Evolutionary conservation across 1,140 invertebrate species (phyloP).

Genomic region (Trichonephila clavata): DNA sequence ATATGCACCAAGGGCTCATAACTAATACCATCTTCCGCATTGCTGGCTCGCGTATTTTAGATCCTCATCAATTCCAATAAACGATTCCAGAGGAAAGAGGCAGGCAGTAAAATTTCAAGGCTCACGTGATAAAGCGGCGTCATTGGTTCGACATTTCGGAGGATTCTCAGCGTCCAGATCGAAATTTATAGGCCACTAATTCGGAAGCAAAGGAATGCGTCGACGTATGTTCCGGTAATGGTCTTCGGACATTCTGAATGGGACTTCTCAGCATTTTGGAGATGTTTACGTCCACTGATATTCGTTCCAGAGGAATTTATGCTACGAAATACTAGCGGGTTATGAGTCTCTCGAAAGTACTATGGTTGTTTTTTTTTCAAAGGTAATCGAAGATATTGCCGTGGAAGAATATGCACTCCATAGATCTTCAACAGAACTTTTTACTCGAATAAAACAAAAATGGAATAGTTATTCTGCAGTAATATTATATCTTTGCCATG

Average conservation of each 20-base stretch:
- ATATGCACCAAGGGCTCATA: not conserved
- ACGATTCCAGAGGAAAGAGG: not conserved
- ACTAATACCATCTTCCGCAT: constrained; percentile 2
- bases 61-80: not conserved
- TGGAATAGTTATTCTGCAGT: too few relatives aligned
- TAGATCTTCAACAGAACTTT: too few relatives aligned
- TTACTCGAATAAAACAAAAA: too few relatives aligned
- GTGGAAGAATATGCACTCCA: too few relatives aligned
- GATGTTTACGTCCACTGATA: not conserved
- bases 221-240: not conserved
- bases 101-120: not conserved
- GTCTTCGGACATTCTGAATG: not conserved
- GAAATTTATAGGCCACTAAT: constrained; percentile 10
- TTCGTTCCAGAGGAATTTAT: not conserved
- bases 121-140: not conserved
- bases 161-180: not conserved
- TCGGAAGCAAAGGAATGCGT: not conserved
- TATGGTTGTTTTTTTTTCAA: not conserved
- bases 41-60: not conserved
- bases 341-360: not conserved
- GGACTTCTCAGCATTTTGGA: not conserved
- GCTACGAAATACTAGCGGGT: not conserved
- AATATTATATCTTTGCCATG: too few relatives aligned
- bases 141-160: not conserved
- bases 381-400: too few relatives aligned